Evolutionary conservation across 2,888 invertebrate species (phyloP).

Genomic region (Sipha maydis): DNA sequence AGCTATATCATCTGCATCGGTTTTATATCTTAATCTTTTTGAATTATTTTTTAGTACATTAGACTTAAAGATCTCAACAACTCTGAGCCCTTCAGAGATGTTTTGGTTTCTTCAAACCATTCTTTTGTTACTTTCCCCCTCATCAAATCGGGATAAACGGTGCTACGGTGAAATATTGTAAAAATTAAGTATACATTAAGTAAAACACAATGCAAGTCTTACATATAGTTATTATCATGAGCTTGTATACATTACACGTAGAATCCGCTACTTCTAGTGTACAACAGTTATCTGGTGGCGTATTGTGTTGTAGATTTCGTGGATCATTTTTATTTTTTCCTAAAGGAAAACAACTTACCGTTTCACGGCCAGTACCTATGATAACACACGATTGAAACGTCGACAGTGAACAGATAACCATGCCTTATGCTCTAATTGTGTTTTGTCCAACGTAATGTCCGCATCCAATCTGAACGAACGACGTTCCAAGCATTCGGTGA

Average conservation of each 20-base stretch:
- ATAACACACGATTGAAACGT: too few species aligned
- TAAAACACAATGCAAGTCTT: too few species aligned
- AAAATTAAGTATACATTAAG: not conserved
- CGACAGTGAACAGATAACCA: too few species aligned
- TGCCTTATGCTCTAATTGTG: too few species aligned
- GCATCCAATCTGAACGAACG: slow-evolving; percentile 19
- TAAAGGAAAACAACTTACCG: not conserved
- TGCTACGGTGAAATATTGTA: not conserved
- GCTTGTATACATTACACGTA: slow-evolving; percentile 67
- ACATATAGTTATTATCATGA: too few species aligned
- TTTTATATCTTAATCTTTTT: slow-evolving; percentile 70
- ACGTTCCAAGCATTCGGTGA: slow-evolving; percentile 39
- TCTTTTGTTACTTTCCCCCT: slow-evolving; percentile 12
- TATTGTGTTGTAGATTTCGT: slow-evolving; percentile 76
- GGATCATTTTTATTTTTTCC: slow-evolving; percentile 69
- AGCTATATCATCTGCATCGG: slow-evolving; percentile 82
- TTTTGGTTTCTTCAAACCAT: not conserved
- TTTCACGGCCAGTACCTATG: not conserved
- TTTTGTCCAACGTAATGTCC: slow-evolving; percentile 23
- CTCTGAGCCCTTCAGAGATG: not conserved
- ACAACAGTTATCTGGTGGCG: too few species aligned
- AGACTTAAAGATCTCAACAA: not conserved
- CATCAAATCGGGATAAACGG: slow-evolving; percentile 3
- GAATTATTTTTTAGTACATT: not conserved
- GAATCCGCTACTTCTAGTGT: slow-evolving; percentile 68